Base-by-base conservation (phyloP, 2,113 vertebrate species). In the Amblyornis subalaris region DNA sequence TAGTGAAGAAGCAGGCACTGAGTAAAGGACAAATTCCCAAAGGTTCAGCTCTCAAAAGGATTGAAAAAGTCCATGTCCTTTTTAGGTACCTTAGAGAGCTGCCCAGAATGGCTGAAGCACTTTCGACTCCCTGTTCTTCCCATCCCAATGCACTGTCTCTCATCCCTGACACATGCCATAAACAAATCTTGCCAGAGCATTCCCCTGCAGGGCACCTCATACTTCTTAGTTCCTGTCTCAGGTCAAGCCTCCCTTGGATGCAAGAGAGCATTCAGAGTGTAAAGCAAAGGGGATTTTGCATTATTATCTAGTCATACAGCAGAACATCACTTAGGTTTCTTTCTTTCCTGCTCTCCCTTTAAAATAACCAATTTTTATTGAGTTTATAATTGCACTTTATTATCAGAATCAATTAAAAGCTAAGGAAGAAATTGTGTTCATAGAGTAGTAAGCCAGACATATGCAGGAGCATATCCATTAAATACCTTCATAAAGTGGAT, bases 341-440 rank as follows among this genome's bases (percentile, higher is more conserved):
- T 82, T 93, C 81, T 69, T 90, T 77, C 69, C 53, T 55, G 53
- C 20, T 93, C 51, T 88, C 55, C 53, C 64, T 88, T 92, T 79
- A 90, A 94, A 96, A 93, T 83, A 94, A 85, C 67, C 13, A 23
- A 38, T 69, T 92, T 96, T 92, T 88, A 90, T 61, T 88, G 78
- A 93, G 89, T 84, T 91, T 86, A 84, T 88, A 96, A 95, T 85
- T 93, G 89, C 26, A 74, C 78, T 91, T 95, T 77, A 97, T 94
- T 94, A 96, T 89, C 65, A 75, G 90, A 88, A 91, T 94, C 93
- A 94, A 94, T 94, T 96, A 96, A 84, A 88, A 62, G 58, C 85
- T 67, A 75, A 36, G 85, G 82, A 91, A 91, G 86, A 94, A 95
- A 95, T 12, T 40, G 42, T 45, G 40, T 31, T 93, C 74, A 55